phyloP scores from a whole-genome alignment of 2,113 vertebrate species.

The Numida meleagris region DNA sequence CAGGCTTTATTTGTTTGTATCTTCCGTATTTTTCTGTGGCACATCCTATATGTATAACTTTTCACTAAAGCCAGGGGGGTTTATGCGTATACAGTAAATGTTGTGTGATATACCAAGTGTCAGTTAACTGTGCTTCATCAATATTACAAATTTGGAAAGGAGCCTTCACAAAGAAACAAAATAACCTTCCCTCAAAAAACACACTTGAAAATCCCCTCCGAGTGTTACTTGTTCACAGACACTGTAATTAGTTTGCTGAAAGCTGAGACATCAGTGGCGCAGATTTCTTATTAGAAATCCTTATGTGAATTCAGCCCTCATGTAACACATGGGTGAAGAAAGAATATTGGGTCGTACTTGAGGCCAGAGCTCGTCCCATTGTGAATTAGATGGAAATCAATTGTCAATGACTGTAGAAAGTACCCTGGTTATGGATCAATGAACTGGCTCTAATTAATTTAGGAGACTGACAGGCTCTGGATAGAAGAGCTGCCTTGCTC shows the following conservation, averaged over 20 bases:
- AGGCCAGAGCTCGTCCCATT: neutral
- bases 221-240: neutral
- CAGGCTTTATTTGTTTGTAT: neutral
- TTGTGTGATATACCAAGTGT: neutral
- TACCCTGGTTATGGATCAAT: slow-evolving; percentile 7
- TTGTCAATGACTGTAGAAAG: slow-evolving; percentile 26
- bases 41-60: neutral
- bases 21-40: neutral
- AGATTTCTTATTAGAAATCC: neutral
- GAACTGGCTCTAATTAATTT: slow-evolving; percentile 48
- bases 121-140: neutral
- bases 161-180: neutral
- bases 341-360: neutral
- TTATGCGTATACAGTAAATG: neutral
- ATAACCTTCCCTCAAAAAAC: neutral
- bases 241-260: neutral
- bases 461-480: slow-evolving; percentile 19
- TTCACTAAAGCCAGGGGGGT: neutral
- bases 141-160: neutral
- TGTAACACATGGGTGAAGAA: neutral
- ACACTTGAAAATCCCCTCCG: neutral
- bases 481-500: neutral
- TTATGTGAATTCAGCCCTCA: neutral
- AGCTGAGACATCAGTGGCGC: neutral
- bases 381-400: slow-evolving; percentile 17